Conservation (phyloP, 2,888 invertebrate genomes). For the Anorthoa munda region DNA sequence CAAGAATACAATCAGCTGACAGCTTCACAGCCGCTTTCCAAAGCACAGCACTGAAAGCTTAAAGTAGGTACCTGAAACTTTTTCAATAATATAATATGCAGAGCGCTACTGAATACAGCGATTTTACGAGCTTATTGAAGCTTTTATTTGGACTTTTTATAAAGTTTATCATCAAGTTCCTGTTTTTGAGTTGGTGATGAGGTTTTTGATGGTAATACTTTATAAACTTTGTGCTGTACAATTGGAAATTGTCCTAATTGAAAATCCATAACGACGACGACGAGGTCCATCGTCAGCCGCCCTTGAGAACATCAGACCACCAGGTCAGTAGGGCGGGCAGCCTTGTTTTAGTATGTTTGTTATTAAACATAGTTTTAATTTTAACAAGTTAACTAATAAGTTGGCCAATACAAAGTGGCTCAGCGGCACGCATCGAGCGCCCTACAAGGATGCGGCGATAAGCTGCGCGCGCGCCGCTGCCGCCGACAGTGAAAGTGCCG, state of each 20-base stretch:
- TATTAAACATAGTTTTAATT: conserved; percentile 46
- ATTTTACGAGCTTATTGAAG: conserved; percentile 5
- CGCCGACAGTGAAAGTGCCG: conserved; percentile 86
- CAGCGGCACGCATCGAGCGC: conserved; percentile 66
- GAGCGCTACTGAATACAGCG: too few relatives aligned
- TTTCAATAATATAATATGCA: neutral
- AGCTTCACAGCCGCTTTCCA: too few relatives aligned
- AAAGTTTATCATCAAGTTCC: neutral
- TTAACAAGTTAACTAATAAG: conserved; percentile 57
- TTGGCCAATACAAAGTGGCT: conserved; percentile 58
- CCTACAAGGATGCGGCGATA: conserved; percentile 76
- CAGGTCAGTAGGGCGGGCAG: conserved; percentile 18
- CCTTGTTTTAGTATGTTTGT: conserved; percentile 3
- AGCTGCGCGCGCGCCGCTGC: conserved; percentile 69
- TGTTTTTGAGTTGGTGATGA: neutral
- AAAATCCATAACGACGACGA: neutral
- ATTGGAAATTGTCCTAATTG: neutral
- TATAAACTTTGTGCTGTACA: neutral
- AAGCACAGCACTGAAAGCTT: neutral
- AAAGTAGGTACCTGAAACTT: neutral
- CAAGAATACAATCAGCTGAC: too few relatives aligned
- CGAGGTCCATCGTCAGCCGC: conserved; percentile 5
- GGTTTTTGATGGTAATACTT: too few relatives aligned
- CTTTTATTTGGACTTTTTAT: neutral
- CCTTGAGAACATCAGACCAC: conserved; percentile 1